Percentiles rank a stretch among this genome's conserved stretches.
phyloP scores from a whole-genome alignment of 1,140 invertebrate species.

The Bombus pascuorum region DNA sequence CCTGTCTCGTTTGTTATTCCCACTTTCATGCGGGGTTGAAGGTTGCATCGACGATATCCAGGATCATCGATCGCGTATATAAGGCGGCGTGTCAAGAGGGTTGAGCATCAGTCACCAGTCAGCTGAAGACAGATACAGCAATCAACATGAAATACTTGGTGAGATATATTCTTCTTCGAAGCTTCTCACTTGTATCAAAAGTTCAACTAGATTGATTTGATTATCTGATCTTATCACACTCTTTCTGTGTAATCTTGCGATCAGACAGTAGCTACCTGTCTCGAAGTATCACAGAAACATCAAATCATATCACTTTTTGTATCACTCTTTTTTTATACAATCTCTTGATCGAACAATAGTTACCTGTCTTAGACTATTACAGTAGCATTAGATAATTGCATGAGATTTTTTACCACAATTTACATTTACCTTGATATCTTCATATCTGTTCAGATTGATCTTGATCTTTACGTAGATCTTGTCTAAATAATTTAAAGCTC shows the following conservation, averaged over 20 bases:
- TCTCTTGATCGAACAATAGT: not conserved
- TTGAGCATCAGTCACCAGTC: constrained; percentile 49
- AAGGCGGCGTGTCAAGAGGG: constrained; percentile 17
- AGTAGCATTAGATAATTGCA: not conserved
- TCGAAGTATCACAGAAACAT: not conserved
- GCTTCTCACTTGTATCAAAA: not conserved
- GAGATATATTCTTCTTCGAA: constrained; percentile 16
- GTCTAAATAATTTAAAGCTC: no score
- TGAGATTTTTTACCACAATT: no score
- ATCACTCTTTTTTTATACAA: not conserved
- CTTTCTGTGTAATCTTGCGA: not conserved
- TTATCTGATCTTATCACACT: not conserved
- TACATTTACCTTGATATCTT: no score
- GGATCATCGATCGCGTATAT: constrained; percentile 39
- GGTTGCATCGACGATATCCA: constrained; percentile 13
- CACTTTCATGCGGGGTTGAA: constrained; percentile 55
- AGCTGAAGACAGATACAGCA: constrained; percentile 30
- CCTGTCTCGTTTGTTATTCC: constrained; percentile 25
- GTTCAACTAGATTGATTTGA: not conserved
- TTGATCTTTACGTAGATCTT: no score
- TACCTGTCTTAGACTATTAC: not conserved
- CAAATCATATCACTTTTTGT: not conserved
- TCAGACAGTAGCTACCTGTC: not conserved
- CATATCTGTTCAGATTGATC: no score
- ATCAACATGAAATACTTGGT: constrained; percentile 67